A percentile compares a stretch with the other conserved stretches of the same genome.
Conservation (phyloP, 2,113 vertebrate species). For the Morphnarchus princeps region DNA sequence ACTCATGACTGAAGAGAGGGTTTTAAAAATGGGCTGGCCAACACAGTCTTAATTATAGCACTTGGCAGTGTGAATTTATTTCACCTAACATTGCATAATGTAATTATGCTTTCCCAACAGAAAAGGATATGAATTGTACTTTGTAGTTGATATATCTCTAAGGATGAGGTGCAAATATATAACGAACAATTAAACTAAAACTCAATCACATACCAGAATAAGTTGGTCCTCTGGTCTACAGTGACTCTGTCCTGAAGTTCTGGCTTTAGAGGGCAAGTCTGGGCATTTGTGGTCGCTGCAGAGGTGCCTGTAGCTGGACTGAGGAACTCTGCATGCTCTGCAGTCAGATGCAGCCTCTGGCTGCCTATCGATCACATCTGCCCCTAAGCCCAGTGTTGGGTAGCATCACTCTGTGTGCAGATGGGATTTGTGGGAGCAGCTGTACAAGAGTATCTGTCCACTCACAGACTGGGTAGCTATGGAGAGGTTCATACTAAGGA, state of each 20-base stretch:
- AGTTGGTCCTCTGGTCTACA: background rate
- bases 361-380: background rate
- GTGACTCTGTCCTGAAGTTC: background rate
- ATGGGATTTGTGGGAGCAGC: background rate
- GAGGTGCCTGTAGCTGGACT: background rate
- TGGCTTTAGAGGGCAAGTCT: background rate
- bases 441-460: background rate
- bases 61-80: conserved; percentile 9
- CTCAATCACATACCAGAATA: background rate
- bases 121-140: background rate
- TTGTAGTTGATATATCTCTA: background rate
- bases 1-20: background rate
- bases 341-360: background rate
- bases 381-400: accelerated
- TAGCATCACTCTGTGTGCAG: no score
- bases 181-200: background rate
- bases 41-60: conserved; percentile 6
- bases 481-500: background rate
- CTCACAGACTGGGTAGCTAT: background rate
- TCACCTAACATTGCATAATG: background rate
- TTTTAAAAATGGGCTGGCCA: conserved; percentile 13
- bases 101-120: background rate
- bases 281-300: background rate
- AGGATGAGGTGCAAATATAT: background rate
- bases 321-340: background rate